These are phyloP conservation scores for Sympetrum striolatum DNA, from an alignment of 2,888 invertebrate genomes.

Conservation along the genomic window DNA sequence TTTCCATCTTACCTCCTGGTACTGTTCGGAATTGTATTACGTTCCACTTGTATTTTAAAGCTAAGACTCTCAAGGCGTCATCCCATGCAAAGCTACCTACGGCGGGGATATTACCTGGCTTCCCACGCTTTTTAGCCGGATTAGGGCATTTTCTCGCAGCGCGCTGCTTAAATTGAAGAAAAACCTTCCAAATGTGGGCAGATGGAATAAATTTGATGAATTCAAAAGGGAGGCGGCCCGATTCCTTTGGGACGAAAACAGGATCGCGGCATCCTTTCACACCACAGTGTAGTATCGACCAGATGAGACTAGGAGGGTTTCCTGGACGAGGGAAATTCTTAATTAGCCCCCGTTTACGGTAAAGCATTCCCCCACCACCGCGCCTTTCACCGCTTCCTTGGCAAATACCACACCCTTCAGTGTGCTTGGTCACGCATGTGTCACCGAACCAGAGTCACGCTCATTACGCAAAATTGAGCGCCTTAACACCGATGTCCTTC, in stretches of 20 bases:
- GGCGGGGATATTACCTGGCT: no score
- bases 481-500: not conserved
- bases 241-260: not conserved
- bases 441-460: not conserved
- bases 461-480: not conserved
- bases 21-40: no score
- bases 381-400: not conserved
- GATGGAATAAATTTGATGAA: not conserved
- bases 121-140: no score
- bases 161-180: no score
- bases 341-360: not conserved
- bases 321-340: not conserved
- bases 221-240: not conserved
- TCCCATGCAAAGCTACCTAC: no score
- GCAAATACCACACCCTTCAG: not conserved
- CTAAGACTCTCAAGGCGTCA: no score
- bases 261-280: not conserved
- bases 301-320: not conserved
- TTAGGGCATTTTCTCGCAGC: no score
- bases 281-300: not conserved
- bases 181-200: no score
- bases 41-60: no score
- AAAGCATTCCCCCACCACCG: not conserved
- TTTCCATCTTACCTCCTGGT: no score
- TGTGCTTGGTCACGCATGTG: not conserved